phyloP scores from a whole-genome alignment of 2,888 invertebrate genomes.

The Drosophila anomelani region DNA sequence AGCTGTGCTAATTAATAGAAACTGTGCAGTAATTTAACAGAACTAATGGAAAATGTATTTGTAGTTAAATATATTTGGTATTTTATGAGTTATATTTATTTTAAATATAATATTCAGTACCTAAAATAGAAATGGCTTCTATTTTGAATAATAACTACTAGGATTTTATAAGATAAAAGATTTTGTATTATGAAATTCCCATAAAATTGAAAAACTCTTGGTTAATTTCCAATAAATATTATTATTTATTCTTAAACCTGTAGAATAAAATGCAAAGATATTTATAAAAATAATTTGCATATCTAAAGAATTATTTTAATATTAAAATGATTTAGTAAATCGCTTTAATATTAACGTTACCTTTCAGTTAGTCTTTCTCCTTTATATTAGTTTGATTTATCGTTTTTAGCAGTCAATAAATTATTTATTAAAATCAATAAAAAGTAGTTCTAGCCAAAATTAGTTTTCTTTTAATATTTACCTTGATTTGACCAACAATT shows the following conservation, averaged over 20 bases:
- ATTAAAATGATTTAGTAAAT: too few relatives aligned
- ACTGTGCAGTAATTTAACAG: conserved; percentile 37
- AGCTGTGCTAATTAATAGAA: conserved; percentile 69
- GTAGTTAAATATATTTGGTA: background rate
- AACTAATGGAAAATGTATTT: conserved; percentile 17
- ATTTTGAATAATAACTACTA: too few relatives aligned
- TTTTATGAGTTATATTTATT: background rate
- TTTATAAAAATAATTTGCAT: too few relatives aligned
- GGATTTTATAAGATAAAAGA: too few relatives aligned
- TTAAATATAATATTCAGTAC: too few relatives aligned
- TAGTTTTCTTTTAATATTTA: background rate
- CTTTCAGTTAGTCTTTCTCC: background rate
- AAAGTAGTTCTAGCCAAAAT: background rate
- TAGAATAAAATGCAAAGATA: too few relatives aligned
- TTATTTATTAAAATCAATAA: background rate
- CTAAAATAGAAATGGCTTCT: background rate
- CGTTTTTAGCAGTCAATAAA: background rate
- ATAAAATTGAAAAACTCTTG: too few relatives aligned
- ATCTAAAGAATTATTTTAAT: too few relatives aligned
- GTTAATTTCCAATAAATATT: too few relatives aligned
- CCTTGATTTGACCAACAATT: background rate
- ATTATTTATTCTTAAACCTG: too few relatives aligned
- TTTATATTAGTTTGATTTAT: background rate
- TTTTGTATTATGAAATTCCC: too few relatives aligned
- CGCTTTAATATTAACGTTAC: too few relatives aligned